Percentiles rank a stretch among this genome's conserved stretches.
Conservation (phyloP, 1,140 invertebrate genomes). For the Drosophila baimaii region DNA sequence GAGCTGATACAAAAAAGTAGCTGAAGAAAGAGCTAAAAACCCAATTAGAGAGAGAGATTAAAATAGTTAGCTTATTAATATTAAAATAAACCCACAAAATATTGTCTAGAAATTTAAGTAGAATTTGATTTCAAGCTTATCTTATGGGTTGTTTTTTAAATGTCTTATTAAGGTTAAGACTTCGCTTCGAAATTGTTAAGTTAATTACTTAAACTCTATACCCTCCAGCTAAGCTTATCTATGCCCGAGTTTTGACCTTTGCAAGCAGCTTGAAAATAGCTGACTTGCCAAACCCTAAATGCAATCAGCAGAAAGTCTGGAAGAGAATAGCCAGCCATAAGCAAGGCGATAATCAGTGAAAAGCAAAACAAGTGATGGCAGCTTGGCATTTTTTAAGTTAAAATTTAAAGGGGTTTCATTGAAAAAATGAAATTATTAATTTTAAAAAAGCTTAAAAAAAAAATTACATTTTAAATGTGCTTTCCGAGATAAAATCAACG, state of each 20-base stretch:
- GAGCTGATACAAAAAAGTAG: not conserved
- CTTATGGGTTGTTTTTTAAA: not conserved
- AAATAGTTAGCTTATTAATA: not conserved
- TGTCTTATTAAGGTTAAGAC: too few species aligned
- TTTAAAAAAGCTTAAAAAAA: too few species aligned
- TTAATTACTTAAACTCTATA: too few species aligned
- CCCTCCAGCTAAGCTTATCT: too few species aligned
- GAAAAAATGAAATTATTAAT: too few species aligned
- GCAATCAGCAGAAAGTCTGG: not conserved
- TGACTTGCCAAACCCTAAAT: not conserved
- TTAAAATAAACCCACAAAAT: not conserved
- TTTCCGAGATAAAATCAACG: too few species aligned
- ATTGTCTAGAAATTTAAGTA: not conserved
- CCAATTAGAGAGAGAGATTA: not conserved
- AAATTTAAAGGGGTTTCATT: too few species aligned
- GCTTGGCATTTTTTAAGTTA: slow-evolving; percentile 1
- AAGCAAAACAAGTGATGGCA: not conserved
- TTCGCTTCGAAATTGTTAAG: not conserved
- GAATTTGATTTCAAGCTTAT: not conserved
- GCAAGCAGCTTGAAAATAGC: not conserved
- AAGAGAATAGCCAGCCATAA: slow-evolving; percentile 2
- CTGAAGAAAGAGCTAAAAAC: too few species aligned
- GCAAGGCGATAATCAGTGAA: not conserved
- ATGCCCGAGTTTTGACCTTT: not conserved
- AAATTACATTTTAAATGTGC: too few species aligned